A percentile compares a stretch with the other conserved stretches of the same genome.
Evolutionary conservation across 2,888 invertebrate genomes (phyloP).

Genomic region (Ophioninae sp.): DNA sequence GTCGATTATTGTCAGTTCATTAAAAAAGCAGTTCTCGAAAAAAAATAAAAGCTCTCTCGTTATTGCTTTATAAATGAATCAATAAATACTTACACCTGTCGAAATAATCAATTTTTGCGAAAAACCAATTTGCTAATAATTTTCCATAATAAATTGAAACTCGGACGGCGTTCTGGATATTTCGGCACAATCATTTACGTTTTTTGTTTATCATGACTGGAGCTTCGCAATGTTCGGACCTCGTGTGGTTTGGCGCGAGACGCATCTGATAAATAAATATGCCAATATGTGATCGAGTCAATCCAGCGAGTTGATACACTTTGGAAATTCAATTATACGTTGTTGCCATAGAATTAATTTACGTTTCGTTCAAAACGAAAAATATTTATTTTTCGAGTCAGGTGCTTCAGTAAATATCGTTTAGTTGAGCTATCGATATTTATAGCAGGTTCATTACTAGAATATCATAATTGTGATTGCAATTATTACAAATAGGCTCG

Average conservation of each 20-base stretch:
- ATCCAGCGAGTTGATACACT: neutral
- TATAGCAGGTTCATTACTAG: neutral
- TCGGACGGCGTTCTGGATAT: neutral
- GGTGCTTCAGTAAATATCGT: neutral
- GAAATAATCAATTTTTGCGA: neutral
- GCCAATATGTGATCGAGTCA: neutral
- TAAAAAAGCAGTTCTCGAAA: no score
- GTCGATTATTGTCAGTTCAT: no score
- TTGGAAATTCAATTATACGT: conserved; percentile 20
- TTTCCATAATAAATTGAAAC: conserved; percentile 1
- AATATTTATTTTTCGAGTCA: neutral
- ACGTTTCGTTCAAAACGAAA: conserved; percentile 12
- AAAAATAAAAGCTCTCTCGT: no score
- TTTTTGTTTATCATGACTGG: neutral
- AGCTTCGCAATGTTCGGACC: neutral
- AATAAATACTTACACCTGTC: neutral
- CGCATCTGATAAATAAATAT: conserved; percentile 20
- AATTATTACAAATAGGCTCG: neutral
- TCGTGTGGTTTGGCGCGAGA: neutral
- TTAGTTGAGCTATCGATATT: conserved; percentile 3
- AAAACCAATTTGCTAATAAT: neutral
- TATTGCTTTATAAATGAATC: neutral
- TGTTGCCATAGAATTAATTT: conserved; percentile 19
- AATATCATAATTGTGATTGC: neutral
- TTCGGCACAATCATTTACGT: neutral